Evolutionary conservation across 2,888 invertebrate species (phyloP).

Genomic region (Cephus pulcher): DNA sequence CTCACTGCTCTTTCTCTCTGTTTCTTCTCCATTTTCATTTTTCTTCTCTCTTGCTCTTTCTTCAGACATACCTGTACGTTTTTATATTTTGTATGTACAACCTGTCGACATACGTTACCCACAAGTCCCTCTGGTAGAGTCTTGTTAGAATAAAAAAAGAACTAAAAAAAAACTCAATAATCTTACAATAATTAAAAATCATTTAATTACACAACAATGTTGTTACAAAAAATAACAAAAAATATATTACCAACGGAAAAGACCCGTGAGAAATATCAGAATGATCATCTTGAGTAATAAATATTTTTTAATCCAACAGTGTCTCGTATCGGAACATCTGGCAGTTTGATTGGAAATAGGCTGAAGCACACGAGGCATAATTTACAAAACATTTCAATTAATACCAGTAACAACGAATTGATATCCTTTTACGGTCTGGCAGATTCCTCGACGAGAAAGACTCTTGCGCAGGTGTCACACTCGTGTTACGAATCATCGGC

Average conservation of each 20-base stretch:
- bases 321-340: neutral
- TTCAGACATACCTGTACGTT: neutral
- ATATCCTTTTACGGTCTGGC: neutral
- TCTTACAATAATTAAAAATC: neutral
- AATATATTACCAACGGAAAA: neutral
- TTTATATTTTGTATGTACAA: neutral
- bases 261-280: neutral
- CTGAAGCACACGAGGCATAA: neutral
- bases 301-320: neutral
- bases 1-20: conserved; percentile 18
- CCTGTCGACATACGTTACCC: neutral
- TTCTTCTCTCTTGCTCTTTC: conserved; percentile 1
- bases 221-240: neutral
- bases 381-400: neutral
- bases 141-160: neutral
- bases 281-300: neutral
- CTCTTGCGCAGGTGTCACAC: neutral
- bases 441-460: neutral
- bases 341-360: neutral
- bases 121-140: neutral
- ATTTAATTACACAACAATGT: neutral
- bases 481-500: neutral
- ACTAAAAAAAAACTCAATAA: neutral
- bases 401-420: neutral
- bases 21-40: neutral